Percentiles rank a stretch among this genome's conserved stretches.
Evolutionary conservation across 2,888 invertebrate genomes (phyloP).

Genomic region (Metopia argyrocephala): DNA sequence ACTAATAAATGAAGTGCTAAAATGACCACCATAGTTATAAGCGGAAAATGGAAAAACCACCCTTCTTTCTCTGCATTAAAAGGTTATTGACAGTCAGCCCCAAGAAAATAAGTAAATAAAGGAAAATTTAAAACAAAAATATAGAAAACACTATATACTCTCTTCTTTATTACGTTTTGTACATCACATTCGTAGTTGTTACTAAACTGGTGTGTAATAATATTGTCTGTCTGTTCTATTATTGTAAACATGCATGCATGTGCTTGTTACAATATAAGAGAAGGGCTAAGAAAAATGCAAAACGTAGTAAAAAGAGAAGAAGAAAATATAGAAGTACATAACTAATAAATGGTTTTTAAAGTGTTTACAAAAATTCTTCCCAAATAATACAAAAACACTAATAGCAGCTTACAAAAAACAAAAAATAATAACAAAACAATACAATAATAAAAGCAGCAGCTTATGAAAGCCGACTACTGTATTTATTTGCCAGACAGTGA

Average conservation of each 20-base stretch:
- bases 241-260: slow-evolving; percentile 30
- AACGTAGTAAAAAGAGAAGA: background rate
- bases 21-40: slow-evolving; percentile 23
- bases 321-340: slow-evolving; percentile 28
- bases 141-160: slow-evolving; percentile 27
- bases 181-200: slow-evolving; percentile 34
- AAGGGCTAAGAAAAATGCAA: background rate
- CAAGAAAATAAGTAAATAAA: slow-evolving; percentile 21
- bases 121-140: slow-evolving; percentile 17
- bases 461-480: slow-evolving; percentile 49
- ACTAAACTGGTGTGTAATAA: slow-evolving; percentile 29
- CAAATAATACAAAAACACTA: slow-evolving; percentile 31
- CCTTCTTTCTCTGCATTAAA: slow-evolving; percentile 48
- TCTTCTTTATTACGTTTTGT: slow-evolving; percentile 28
- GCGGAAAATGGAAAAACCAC: slow-evolving; percentile 51
- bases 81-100: slow-evolving; percentile 59
- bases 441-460: slow-evolving; percentile 3
- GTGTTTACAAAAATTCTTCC: slow-evolving; percentile 52
- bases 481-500: slow-evolving; percentile 38
- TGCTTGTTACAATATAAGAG: slow-evolving; percentile 24
- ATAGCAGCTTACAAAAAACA: background rate
- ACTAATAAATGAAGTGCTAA: background rate
- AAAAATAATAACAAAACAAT: slow-evolving; percentile 14
- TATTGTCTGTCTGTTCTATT: background rate
- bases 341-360: slow-evolving; percentile 57